Evolutionary conservation across 2,888 invertebrate species (phyloP), one percentile per base, ranked within the genome.

Genomic region (Drosophila vallismaia): DNA sequence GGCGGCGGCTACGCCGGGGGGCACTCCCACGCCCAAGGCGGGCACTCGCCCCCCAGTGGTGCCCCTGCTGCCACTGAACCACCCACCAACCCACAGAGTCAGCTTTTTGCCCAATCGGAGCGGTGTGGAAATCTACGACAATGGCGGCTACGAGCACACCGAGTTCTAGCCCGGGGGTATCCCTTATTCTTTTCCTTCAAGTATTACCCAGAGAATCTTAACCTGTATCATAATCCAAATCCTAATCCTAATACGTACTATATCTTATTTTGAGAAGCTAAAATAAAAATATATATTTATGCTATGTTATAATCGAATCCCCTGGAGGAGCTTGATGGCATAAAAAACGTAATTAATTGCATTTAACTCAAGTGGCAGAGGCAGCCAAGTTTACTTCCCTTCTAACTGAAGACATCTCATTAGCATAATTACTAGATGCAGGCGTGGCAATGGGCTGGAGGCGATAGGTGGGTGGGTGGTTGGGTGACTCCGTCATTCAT

Each of bases 321-420:
- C 44, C 66, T 31, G 24, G 5, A 12, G 5, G 62, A 62, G 69
- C 54, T 62, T 54, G 54, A 71, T 50, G 78, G 76, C 50, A 71
- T 74, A 80, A 60, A 49, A 79, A 79, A 82, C 81, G 79, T 84
- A 82, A 82, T 82, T 82, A 82, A 82, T 82, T 81, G 82, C 85
- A 82, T 82, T 79, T 70, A 82, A 84, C 62, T 73, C 46, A 72
- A 81, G 79, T 75, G 74, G 73, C 76, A 76, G 63, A 75, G 68
- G 73, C 69, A 71, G 74, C 71, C 71, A 55, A 82, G 82, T 70
- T 77, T 74, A 77, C 66, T 76, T 81, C 80, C 81, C 58, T 50
- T 46, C 55, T 54, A 62, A 69, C 69, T 70, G 60, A 77, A 70
- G 63, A 50, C 68, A 62, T 68, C 81, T 84, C 86, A 84, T 84